Evolutionary conservation across 2,888 invertebrate genomes (phyloP).

Genomic region (Epinotia bilunana): DNA sequence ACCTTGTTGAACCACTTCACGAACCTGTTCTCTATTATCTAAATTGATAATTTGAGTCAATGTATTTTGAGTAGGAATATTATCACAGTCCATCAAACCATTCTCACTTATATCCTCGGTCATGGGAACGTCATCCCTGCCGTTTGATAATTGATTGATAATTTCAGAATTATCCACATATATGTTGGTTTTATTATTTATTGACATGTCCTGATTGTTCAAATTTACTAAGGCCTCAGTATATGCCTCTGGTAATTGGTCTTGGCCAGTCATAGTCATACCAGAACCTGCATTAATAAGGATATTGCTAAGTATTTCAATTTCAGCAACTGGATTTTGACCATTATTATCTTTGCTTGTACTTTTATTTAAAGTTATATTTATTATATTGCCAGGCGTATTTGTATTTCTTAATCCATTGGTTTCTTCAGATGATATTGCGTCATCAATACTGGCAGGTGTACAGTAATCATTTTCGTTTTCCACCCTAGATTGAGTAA

Average conservation of each 20-base stretch:
- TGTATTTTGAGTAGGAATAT: not conserved
- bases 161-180: not conserved
- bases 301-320: slow-evolving; percentile 22
- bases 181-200: not conserved
- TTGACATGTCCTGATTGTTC: not conserved
- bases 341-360: not conserved
- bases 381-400: slow-evolving; percentile 11
- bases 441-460: not conserved
- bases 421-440: not conserved
- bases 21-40: not conserved
- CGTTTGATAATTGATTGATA: slow-evolving; percentile 10
- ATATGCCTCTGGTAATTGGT: slow-evolving; percentile 15
- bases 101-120: not conserved
- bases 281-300: not conserved
- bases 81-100: slow-evolving; percentile 3
- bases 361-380: slow-evolving; percentile 16
- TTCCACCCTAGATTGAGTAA: not conserved
- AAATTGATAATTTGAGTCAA: not conserved
- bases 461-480: not conserved
- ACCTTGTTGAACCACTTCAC: not conserved
- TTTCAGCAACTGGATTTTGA: slow-evolving; percentile 23
- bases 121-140: slow-evolving; percentile 8
- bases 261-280: not conserved
- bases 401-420: not conserved
- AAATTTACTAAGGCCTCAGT: slow-evolving; percentile 16